Evolutionary conservation across 2,888 invertebrate species (phyloP).

Genomic region (Prosapia bicincta): DNA sequence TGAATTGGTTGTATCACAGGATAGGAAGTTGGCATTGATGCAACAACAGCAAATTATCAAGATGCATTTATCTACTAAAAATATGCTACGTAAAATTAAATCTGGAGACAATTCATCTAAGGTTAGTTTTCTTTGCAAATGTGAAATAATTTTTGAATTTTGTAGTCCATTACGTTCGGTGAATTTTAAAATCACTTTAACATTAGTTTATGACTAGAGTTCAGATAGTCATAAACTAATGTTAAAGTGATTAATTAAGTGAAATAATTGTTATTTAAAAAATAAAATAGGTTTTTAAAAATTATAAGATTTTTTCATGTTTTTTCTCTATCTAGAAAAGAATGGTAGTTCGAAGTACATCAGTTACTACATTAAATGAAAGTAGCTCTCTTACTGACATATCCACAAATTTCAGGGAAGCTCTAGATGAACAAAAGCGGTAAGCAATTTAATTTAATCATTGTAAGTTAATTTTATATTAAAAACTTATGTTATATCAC

Average conservation of each 20-base stretch:
- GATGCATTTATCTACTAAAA: constrained; percentile 51
- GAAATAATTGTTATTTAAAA: no score
- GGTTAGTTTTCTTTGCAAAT: constrained; percentile 10
- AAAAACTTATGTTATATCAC: no score
- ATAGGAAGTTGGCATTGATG: constrained; percentile 52
- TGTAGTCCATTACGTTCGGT: no score
- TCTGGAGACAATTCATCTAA: constrained; percentile 41
- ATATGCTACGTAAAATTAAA: constrained; percentile 51
- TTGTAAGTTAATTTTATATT: no score
- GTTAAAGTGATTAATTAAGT: no score
- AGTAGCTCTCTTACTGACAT: constrained; percentile 15
- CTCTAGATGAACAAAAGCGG: constrained; percentile 25
- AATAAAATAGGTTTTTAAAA: no score
- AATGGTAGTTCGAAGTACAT: constrained; percentile 5
- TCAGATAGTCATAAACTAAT: no score
- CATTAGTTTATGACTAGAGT: no score
- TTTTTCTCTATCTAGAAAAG: no score
- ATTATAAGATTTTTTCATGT: no score
- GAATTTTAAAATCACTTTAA: no score
- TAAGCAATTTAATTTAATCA: constrained; percentile 10
- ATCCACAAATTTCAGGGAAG: not conserved
- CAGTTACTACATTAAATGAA: constrained; percentile 18
- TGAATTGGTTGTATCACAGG: constrained; percentile 53
- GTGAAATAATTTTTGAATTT: not conserved
- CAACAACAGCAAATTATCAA: constrained; percentile 54